Percentiles rank a stretch among this genome's conserved stretches.
Conservation (phyloP, 2,888 invertebrate species). For the Meiosimyza platycephala region DNA sequence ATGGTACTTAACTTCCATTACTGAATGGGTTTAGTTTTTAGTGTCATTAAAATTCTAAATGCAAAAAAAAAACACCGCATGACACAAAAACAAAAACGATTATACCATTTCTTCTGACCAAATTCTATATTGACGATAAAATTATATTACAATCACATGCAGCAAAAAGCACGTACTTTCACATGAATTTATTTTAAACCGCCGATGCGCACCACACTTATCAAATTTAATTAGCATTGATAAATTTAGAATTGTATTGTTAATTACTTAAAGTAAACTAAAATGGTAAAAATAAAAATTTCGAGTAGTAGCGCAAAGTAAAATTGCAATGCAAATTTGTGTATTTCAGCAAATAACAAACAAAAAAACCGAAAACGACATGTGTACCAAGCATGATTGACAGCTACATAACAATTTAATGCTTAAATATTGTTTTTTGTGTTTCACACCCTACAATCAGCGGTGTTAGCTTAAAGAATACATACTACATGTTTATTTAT, state of each 20-base stretch:
- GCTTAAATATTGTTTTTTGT: neutral
- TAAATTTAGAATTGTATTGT: constrained; percentile 34
- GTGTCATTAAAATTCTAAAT: too few relatives aligned
- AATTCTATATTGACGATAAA: too few relatives aligned
- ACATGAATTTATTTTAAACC: neutral
- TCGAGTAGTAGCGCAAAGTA: neutral
- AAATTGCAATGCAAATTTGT: constrained; percentile 16
- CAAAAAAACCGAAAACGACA: neutral
- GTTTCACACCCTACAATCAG: neutral
- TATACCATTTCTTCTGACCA: too few relatives aligned
- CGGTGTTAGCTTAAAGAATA: neutral
- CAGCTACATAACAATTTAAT: constrained; percentile 23
- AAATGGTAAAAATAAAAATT: neutral
- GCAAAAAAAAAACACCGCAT: neutral
- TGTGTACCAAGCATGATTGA: constrained; percentile 7
- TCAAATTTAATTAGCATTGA: constrained; percentile 30
- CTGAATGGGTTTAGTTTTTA: too few relatives aligned
- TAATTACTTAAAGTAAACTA: constrained; percentile 10
- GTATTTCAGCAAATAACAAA: neutral
- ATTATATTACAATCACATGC: too few relatives aligned
- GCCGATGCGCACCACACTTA: neutral
- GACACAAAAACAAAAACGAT: neutral
- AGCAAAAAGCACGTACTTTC: neutral
- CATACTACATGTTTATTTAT: too few relatives aligned
- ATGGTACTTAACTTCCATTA: too few relatives aligned